Percentiles rank a stretch among this genome's conserved stretches.
Evolutionary conservation across 2,797 vertebrate genomes (phyloP).

Genomic region (Arctocebus calabarensis): DNA sequence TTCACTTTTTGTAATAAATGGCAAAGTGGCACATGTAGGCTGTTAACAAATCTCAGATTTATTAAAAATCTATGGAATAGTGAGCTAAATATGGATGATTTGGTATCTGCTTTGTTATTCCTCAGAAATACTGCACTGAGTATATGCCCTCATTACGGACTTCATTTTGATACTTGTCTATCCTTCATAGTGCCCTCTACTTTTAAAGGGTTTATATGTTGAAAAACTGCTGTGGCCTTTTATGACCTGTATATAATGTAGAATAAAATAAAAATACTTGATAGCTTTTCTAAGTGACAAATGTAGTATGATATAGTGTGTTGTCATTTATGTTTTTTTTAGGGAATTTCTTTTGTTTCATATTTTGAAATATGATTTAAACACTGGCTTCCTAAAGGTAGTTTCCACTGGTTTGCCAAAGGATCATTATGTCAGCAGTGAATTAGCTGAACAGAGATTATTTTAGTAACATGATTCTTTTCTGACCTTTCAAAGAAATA

Average conservation of each 20-base stretch:
- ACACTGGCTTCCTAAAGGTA: constrained; percentile 18
- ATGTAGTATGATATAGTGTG: constrained; percentile 49
- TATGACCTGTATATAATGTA: constrained; percentile 92
- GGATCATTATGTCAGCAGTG: constrained; percentile 7
- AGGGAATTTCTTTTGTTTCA: constrained; percentile 57
- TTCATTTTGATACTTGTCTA: constrained; percentile 88
- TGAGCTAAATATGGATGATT: constrained; percentile 39
- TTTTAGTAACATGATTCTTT: neutral
- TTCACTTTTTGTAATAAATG: constrained; percentile 36
- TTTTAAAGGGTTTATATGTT: constrained; percentile 91
- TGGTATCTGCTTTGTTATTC: constrained; percentile 50
- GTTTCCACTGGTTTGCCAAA: constrained; percentile 54
- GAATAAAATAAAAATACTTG: constrained; percentile 89
- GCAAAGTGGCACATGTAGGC: constrained; percentile 1
- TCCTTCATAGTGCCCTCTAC: constrained; percentile 87
- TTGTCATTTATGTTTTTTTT: constrained; percentile 67
- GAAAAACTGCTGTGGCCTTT: constrained; percentile 93
- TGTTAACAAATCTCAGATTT: constrained; percentile 32
- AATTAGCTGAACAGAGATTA: constrained; percentile 2
- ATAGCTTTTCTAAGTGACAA: constrained; percentile 87
- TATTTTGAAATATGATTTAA: constrained; percentile 65
- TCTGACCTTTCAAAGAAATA: constrained; percentile 48
- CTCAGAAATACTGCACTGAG: constrained; percentile 83
- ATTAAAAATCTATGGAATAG: constrained; percentile 44
- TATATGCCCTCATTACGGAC: constrained; percentile 85